phyloP scores from a whole-genome alignment of 1,140 invertebrate genomes.

The Drosophila cardini region DNA sequence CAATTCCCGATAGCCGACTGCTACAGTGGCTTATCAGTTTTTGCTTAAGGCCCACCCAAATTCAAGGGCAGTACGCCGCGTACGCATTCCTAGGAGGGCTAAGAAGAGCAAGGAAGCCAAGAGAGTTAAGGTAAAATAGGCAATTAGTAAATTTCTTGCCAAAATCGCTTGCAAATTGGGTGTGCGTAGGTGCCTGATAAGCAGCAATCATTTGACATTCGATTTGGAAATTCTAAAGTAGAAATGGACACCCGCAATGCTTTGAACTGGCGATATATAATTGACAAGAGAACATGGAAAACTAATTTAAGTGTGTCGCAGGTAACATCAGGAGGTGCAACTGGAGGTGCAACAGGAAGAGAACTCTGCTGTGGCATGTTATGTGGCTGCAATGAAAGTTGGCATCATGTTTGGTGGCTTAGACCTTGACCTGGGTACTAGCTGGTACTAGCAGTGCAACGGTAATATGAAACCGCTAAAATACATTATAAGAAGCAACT shows the following conservation, averaged over 20 bases:
- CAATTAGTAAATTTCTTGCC: slow-evolving; percentile 55
- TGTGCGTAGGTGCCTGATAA: slow-evolving; percentile 53
- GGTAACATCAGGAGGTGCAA: slow-evolving; percentile 24
- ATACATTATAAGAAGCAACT: slow-evolving; percentile 49
- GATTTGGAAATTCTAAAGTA: slow-evolving; percentile 50
- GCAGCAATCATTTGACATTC: slow-evolving; percentile 55
- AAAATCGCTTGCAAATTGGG: slow-evolving; percentile 65
- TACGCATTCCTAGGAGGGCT: slow-evolving; percentile 4
- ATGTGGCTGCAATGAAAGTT: slow-evolving; percentile 46
- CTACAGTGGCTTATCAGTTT: slow-evolving; percentile 10
- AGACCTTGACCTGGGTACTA: slow-evolving; percentile 77
- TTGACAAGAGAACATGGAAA: slow-evolving; percentile 78
- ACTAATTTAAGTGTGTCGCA: slow-evolving; percentile 77
- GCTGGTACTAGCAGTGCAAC: slow-evolving; percentile 42
- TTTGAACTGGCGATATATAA: slow-evolving; percentile 71
- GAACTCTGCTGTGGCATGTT: slow-evolving; percentile 16
- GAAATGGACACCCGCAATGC: slow-evolving; percentile 68
- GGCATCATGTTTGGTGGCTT: slow-evolving; percentile 17
- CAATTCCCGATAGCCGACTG: background rate
- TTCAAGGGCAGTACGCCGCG: slow-evolving; percentile 33
- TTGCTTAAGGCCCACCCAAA: slow-evolving; percentile 18
- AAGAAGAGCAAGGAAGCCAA: background rate
- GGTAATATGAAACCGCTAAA: slow-evolving; percentile 78
- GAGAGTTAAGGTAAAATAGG: slow-evolving; percentile 4
- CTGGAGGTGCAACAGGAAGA: slow-evolving; percentile 53